Evolutionary conservation across 2,888 invertebrate genomes (phyloP), one percentile per base, ranked within the genome.

Genomic region (Serripes groenlandicus): DNA sequence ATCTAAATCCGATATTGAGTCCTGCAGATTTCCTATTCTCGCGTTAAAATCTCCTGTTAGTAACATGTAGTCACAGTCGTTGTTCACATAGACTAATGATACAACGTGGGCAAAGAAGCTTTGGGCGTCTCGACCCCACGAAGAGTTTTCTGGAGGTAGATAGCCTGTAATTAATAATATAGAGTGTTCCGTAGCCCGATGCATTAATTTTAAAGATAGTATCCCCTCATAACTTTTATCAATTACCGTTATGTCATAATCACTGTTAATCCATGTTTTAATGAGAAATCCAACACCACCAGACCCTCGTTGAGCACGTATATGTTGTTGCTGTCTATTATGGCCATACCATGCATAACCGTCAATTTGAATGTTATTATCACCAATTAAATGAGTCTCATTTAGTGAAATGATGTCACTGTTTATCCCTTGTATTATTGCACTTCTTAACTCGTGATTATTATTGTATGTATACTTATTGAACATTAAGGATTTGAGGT

Each of bases 321-420:
- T n/a, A 42, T 68, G 68, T 23, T 23, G 37, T 9, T 34, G 9
- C 1, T 26, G 23, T 23, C 68, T 68, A 42, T 68, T 68, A 23
- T 42, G 3, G 26, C 68, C 68, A 68, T 5, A 68, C 68, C 68
- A 68, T 28, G n/a, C 15, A 68, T 68, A 68, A 18, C 68, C 68
- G 2, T 42, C 42, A 21, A 68, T 23, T 15, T 35, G 11, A n/a
- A 68, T 68, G 1, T 21, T 5, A 23, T 68, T 26, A 15, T 68
- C 15, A 9, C 18, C 1, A 11, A 26, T n/a, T 21, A 68, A 37
- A 68, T 68, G 37, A 23, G 68, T 68, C 23, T 68, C 68, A 42
- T 35, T 42, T 23, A 68, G 3, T 23, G 42, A 35, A 23, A 42
- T 37, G 23, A 68, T 23, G 42, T 68, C 68, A 23, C 26, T 1